Evolutionary conservation across 2,113 vertebrate species (phyloP), one percentile per base, ranked within the genome.

Genomic region (Pavo muticus): DNA sequence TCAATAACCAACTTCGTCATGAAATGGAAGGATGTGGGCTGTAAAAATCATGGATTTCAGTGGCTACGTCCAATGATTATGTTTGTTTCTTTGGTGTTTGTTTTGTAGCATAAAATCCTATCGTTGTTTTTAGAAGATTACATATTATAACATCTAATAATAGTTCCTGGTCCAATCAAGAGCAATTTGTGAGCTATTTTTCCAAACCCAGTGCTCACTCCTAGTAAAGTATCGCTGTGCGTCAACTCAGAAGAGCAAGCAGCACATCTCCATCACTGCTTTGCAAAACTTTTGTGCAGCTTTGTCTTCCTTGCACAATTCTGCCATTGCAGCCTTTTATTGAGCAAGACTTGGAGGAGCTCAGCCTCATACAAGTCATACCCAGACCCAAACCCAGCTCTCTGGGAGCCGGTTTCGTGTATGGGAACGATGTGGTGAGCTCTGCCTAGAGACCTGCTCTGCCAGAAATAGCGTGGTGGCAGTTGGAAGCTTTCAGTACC

Each of bases 401-500:
- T 78, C 13, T 30, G 69, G 70, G 91, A 92, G 40, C 24, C 73
- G 52, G 75, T 37, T 82, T n/a, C 27, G 3, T 8, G 24, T 40
- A 11, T 60, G 61, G 91, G 69, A 88, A 75, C 42, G 32, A 40
- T 21, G 17, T 3, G 39, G 54, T 40, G 86, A 76, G 25, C 83
- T 65, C 68, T 42, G 35, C 63, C 74, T 60, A 69, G 24, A 71
- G 86, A 83, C 57, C 71, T 85, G 81, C 89, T 88, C 60, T 50
- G 37, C 93, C 56, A 69, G 79, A 72, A 87, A 76, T 5, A 29
- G 30, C 6, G 2, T 3, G 2, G 56, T 77, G 82, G 89, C 71
- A 82, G 64, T 4, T 78, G 68, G 52, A 83, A 93, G 71, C 10
- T 94, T 17, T 87, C 88, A 74, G 50, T 37, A 23, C 73, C 94